Evolutionary conservation across 2,888 invertebrate species (phyloP), one percentile per base, ranked within the genome.

Genomic region (Hirtodrosophila alboralis): DNA sequence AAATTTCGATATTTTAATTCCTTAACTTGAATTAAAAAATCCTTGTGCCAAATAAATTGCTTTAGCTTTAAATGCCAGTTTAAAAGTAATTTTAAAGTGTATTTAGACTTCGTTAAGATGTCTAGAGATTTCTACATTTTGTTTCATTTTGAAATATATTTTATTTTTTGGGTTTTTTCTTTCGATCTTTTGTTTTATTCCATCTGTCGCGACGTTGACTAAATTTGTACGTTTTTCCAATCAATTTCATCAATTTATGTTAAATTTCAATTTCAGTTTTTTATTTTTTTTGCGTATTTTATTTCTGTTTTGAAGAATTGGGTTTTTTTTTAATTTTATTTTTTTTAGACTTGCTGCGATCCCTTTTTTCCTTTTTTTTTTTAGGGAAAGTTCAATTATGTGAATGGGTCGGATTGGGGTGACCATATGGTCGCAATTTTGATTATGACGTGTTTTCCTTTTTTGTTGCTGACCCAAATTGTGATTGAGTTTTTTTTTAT

Each of bases 181-280:
- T 49, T 28, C 27, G 18, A 3, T 18, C 18, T 51, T 40, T 33
- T 41, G 49, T 49, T 57, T 43, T 45, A 28, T 26, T 30, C 33
- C 53, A 41, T 41, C 30, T 47, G 47, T 53, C 53, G 38, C 38
- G 31, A 13, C 26, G 48, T 37, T 58, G 43, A 38, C 57, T 58
- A 58, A 52, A 52, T 43, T 38, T 59, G 56, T 75, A 71, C 66
- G 67, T 75, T 73, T 75, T 73, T 71, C 76, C 73, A 75, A 65
- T 75, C 73, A 67, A 74, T 74, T 75, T 71, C 57, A 74, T 67
- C 54, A 67, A 72, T 67, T 67, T 54, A 65, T 59, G 67, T 65
- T 49, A 51, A 53, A 59, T 59, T 59, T 53, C 18, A 61, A 54
- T 61, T 66, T 59, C 49, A 45, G 14, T 28, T 33, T 40, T 21